Base-by-base conservation (phyloP, 2,113 vertebrate genomes). In the Anarhynchus alexandrinus region DNA sequence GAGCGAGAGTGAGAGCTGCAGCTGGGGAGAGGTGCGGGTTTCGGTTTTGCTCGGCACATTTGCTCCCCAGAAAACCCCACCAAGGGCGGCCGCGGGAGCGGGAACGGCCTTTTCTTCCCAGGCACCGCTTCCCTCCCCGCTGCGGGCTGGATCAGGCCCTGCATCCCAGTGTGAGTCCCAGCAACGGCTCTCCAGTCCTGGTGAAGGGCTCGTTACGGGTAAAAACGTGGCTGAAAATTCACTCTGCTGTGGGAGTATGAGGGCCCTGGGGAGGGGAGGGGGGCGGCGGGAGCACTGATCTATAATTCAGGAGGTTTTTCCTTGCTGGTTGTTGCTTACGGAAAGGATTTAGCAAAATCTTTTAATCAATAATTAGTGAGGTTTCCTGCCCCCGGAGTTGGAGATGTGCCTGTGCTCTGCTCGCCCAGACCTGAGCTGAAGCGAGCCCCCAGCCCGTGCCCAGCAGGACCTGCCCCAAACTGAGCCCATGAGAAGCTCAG, bases 391-490 rank as follows among this genome's bases (percentile, higher is more conserved):
- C 21, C n/a, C 0, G 0, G 36, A 82, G 34, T 13, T 2, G 12
- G 65, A 82, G 14, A 27, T 0, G 5, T 15, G 32, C 27, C 49
- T 52, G 72, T 26, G 61, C 52, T 67, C 74, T 84, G 70, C 54
- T 52, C 1, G 2, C 21, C 27, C 45, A 73, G 62, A 47, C 20
- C 18, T 0, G 3, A 90, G 36, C 10, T 1, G 1, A 51, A 91
- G 69, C 0, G 0, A 87, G 61, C 17, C 29, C 51, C 19, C 1
- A 0, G 14, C 59, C 74, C 0, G 0, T 36, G 58, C 23, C 25
- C 43, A 26, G 38, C 5, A 32, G 40, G 23, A 43, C 27, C n/a
- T 85, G 32, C 51, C 51, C 86, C 57, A 76, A 1, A 54, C 2
- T 21, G 36, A 82, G 11, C 38, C 38, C 2, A 1, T 0, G 0